Conservation (phyloP, 2,888 invertebrate genomes). For the Hypena proboscidalis region DNA sequence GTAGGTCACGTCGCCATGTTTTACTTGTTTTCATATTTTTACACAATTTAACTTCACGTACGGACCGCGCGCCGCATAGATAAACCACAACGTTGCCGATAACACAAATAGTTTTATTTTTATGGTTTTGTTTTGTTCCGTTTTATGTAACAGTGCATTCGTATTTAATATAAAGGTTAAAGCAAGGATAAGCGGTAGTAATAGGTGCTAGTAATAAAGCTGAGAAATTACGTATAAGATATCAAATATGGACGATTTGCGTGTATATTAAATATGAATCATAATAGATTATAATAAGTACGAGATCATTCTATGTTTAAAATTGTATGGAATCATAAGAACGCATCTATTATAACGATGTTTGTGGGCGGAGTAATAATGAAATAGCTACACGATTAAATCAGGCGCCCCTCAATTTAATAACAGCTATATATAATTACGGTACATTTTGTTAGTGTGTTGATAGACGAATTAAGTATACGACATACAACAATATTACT, state of each 20-base stretch:
- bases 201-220: slow-evolving; percentile 21
- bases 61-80: slow-evolving; percentile 13
- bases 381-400: slow-evolving; percentile 38
- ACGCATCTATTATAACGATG: slow-evolving; percentile 19
- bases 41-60: slow-evolving; percentile 14
- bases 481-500: too few species aligned
- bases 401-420: slow-evolving; percentile 42
- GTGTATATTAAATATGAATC: slow-evolving; percentile 13
- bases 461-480: slow-evolving; percentile 29
- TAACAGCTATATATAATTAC: slow-evolving; percentile 45
- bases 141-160: slow-evolving; percentile 5
- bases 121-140: slow-evolving; percentile 1
- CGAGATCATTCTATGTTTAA: slow-evolving; percentile 16
- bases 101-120: slow-evolving; percentile 19
- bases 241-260: slow-evolving; percentile 19
- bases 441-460: slow-evolving; percentile 41
- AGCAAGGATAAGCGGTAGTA: slow-evolving; percentile 21
- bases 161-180: slow-evolving; percentile 26
- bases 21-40: slow-evolving; percentile 34
- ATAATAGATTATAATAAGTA: slow-evolving; percentile 12
- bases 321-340: slow-evolving; percentile 16
- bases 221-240: slow-evolving; percentile 18
- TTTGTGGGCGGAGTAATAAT: slow-evolving; percentile 34
- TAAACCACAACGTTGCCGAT: slow-evolving; percentile 26
- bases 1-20: slow-evolving; percentile 74